Evolutionary conservation across 1,140 invertebrate genomes (phyloP).

Genomic region (Orchesella cincta): DNA sequence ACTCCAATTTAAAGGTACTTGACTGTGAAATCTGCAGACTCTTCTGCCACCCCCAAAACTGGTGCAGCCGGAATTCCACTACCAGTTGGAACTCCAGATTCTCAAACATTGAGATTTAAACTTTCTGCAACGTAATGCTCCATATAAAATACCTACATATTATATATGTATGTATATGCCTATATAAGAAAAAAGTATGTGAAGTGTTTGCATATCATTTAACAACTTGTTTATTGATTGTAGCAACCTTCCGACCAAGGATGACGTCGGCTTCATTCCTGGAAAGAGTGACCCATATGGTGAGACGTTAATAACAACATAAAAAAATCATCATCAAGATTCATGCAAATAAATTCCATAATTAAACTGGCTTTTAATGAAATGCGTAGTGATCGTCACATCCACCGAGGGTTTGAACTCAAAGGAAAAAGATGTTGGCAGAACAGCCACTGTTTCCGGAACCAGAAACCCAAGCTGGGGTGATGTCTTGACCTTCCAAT

Average conservation of each 20-base stretch:
- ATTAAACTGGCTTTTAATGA: too few relatives aligned
- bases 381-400: slow-evolving; percentile 31
- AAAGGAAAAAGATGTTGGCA: slow-evolving; percentile 32
- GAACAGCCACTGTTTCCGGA: slow-evolving; percentile 31
- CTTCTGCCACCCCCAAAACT: background rate
- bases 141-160: too few relatives aligned
- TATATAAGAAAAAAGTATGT: too few relatives aligned
- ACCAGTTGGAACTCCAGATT: slow-evolving; percentile 30
- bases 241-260: slow-evolving; percentile 36
- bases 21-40: slow-evolving; percentile 7
- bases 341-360: slow-evolving; percentile 22
- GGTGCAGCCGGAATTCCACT: slow-evolving; percentile 17
- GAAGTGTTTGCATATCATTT: too few relatives aligned
- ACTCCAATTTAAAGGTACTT: slow-evolving; percentile 14
- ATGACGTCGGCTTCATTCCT: slow-evolving; percentile 37
- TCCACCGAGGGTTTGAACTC: slow-evolving; percentile 18
- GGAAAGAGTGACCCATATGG: slow-evolving; percentile 38
- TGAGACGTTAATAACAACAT: background rate
- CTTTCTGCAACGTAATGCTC: slow-evolving; percentile 32
- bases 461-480: slow-evolving; percentile 36
- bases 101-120: slow-evolving; percentile 32
- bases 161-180: too few relatives aligned
- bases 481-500: slow-evolving; percentile 27
- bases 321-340: background rate
- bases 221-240: background rate